These are phyloP conservation scores for Odontomachus brunneus DNA, from an alignment of 1,140 invertebrate species.

Conservation along the genomic window DNA sequence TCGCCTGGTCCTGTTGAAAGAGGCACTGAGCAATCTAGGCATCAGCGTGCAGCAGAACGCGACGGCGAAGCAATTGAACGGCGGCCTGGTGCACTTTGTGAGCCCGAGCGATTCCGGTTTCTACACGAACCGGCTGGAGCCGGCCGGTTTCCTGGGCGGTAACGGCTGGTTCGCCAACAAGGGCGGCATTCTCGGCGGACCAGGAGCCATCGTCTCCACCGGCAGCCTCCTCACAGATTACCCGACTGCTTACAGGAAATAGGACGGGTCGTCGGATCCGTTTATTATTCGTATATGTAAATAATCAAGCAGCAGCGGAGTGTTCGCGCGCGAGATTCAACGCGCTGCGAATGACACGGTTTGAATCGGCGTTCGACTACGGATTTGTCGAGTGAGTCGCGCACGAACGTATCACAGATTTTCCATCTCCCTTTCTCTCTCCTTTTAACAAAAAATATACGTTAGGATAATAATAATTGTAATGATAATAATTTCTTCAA, in stretches of 20 bases:
- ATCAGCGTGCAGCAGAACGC: conserved; percentile 36
- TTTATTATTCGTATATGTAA: conserved; percentile 15
- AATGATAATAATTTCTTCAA: no score
- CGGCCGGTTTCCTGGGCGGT: conserved; percentile 78
- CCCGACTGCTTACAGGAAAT: conserved; percentile 78
- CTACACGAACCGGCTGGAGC: conserved; percentile 75
- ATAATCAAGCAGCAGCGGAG: conserved; percentile 3
- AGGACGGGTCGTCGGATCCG: not conserved
- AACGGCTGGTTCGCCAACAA: conserved; percentile 82
- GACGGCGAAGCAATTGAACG: conserved; percentile 71
- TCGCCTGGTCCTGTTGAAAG: conserved; percentile 65
- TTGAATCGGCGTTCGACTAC: not conserved
- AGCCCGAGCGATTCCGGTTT: conserved; percentile 75
- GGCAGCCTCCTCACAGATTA: conserved; percentile 81
- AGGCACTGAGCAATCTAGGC: conserved; percentile 63
- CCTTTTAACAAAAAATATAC: no score
- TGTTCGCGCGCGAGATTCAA: not conserved
- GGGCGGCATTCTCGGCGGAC: conserved; percentile 79
- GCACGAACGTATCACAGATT: no score
- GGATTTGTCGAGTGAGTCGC: no score
- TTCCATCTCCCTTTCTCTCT: no score
- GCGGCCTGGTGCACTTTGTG: conserved; percentile 69
- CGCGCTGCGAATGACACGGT: not conserved
- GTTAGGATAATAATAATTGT: no score
- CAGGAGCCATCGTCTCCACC: conserved; percentile 79